A percentile compares a stretch with the other conserved stretches of the same genome.
phyloP scores from a whole-genome alignment of 2,113 vertebrate species.

The Scomber japonicus region DNA sequence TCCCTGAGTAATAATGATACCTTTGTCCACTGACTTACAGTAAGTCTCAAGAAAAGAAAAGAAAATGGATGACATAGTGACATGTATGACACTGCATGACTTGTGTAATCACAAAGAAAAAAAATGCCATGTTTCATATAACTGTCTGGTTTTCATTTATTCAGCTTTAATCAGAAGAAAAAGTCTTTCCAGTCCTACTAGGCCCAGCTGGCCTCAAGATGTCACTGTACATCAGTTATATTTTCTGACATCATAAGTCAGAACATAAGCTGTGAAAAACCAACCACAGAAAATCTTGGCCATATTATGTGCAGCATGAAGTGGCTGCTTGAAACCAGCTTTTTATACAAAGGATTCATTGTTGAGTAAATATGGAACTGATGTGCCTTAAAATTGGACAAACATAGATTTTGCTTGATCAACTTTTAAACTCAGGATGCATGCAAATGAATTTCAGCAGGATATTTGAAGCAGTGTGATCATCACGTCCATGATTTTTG shows the following conservation, averaged over 20 bases:
- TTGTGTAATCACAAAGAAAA: constrained; percentile 3
- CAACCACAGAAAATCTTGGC: neutral
- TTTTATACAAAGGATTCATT: neutral
- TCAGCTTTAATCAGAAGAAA: neutral
- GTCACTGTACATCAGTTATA: constrained; percentile 5
- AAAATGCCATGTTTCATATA: neutral
- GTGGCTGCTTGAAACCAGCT: neutral
- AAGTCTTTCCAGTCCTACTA: too few relatives aligned
- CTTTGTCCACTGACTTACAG: constrained; percentile 26
- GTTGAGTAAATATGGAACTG: neutral
- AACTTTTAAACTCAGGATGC: neutral
- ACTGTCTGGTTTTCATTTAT: neutral
- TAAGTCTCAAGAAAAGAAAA: neutral
- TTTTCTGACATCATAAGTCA: neutral
- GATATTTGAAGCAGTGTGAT: neutral
- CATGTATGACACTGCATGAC: neutral
- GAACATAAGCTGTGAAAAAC: neutral
- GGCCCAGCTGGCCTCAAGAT: constrained; percentile 1
- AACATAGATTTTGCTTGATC: neutral
- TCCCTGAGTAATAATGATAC: constrained; percentile 46
- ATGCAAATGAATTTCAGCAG: neutral
- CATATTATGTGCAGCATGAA: neutral
- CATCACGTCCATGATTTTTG: neutral
- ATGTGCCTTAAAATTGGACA: neutral
- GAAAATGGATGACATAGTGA: constrained; percentile 17